Base-by-base conservation (phyloP, 2,888 invertebrate genomes). In the Thymelicus lineola region DNA sequence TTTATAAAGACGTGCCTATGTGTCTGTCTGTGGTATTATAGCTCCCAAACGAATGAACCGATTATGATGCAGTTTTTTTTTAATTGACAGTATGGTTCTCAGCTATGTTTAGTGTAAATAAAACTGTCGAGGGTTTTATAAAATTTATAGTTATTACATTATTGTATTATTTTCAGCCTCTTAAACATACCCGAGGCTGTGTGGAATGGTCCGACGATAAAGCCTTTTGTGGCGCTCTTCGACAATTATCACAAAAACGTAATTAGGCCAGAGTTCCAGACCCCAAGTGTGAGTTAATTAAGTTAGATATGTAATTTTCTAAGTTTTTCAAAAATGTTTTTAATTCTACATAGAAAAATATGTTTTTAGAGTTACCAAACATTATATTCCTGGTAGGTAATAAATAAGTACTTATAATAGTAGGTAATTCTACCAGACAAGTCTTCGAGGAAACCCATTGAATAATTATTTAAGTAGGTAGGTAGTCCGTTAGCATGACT, bases 181-280 rank as follows among this genome's bases (percentile, higher is more conserved):
- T 83, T 97, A 69, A 94, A 86, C 61, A 95, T 97, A 2, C 95
- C 96, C 46, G 86, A 95, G 17, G 95, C 94, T 75, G 96, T 95
- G 20, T 95, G 95, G 85, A 94, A 94, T 75, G 95, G 95, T 7
- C 94, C 96, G 0, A 96, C 97, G 5, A 96, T 97, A 74, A 92
- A 94, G 66, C 96, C 95, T 68, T 94, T 97, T 63, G 89, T 95
- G 61, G 91, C 93, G 17, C 94, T 98, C 57, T 96, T 96, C 86
- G 96, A 98, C 85, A 98, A 98, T 86, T 98, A 97, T 87, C 95
- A 96, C 78, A 94, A 96, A 71, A 95, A 96, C 76, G 94, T 95
- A 15, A 94, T 94, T 65, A 92, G 94, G 61, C 94, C 95, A 70
- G 97, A 97, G 86, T 94, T 95, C 75, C 94, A 95, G 64, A 96